Evolutionary conservation across 2,797 vertebrate genomes (phyloP), one percentile per base, ranked within the genome.

Genomic region (Sebastiscus tertius): DNA sequence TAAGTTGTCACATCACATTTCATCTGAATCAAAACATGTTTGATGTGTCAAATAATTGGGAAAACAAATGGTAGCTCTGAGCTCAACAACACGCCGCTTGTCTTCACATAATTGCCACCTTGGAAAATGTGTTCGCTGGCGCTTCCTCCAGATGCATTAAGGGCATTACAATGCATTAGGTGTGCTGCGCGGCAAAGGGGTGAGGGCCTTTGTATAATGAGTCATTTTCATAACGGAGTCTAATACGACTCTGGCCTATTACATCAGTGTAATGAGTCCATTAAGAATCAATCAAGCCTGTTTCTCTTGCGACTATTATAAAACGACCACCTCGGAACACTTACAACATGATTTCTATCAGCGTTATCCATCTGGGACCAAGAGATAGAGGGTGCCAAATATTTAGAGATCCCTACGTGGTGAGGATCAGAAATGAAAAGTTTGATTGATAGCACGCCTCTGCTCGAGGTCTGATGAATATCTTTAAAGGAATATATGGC

Each of bases 211-310:
- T 84, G 83, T 55, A 82, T 80, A 75, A 92, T 88, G 87, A 92
- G 13, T 83, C 74, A 83, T 82, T 88, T 85, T 82, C 75, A 92
- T 81, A 85, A 89, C 82, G 54, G 52, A 80, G 70, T 68, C 65
- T 74, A 76, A 83, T 85, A 79, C 10, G 72, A 75, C 73, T 89
- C 72, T 62, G 75, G 82, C 72, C 75, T 82, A 74, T 90, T 87
- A 80, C 77, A 82, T 81, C 87, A 77, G 54, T 18, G 29, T 83
- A 89, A 90, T 87, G 78, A 81, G 72, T 81, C 85, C 86, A 90
- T 92, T 89, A 90, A 82, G 68, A 82, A 85, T 86, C 86, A 84
- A 90, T 90, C 84, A 83, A 59, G 55, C 49, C 69, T 76, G 83
- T 90, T 89, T 89, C 71, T 84, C 52, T 77, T 77, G 72, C n/a